A percentile compares a stretch with the other conserved stretches of the same genome.
These are phyloP conservation scores for Tretioscincus oriximinensis DNA, from an alignment of 2,113 vertebrate species.

Conservation along the genomic window DNA sequence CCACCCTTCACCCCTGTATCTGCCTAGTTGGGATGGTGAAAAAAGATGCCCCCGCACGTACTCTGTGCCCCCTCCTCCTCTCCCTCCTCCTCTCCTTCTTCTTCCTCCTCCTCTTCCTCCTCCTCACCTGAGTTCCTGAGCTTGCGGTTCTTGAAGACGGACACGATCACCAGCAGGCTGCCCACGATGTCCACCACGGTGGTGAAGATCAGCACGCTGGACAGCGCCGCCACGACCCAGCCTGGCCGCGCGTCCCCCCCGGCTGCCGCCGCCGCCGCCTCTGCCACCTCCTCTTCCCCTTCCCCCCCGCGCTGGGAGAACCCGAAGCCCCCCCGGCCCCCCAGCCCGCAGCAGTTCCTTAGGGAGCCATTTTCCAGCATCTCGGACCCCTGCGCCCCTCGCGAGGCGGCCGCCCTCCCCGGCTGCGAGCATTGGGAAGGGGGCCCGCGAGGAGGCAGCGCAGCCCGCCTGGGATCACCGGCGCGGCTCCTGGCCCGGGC, in stretches of 20 bases:
- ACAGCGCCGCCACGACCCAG: conserved; percentile 81
- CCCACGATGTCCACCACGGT: conserved; percentile 86
- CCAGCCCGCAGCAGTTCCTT: conserved; percentile 72
- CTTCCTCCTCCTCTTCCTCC: accelerated
- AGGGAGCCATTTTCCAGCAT: conserved; percentile 75
- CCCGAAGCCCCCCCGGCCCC: conserved; percentile 41
- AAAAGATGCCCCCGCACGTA: not conserved
- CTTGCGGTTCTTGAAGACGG: conserved; percentile 87
- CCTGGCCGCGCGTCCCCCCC: conserved; percentile 69
- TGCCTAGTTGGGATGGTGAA: not conserved
- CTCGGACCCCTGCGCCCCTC: conserved; percentile 15
- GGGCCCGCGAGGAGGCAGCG: not conserved
- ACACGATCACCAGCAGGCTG: conserved; percentile 85
- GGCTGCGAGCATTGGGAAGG: not conserved
- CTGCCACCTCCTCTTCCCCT: conserved; percentile 29
- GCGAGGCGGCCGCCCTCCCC: not conserved
- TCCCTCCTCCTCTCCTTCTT: accelerated
- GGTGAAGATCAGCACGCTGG: conserved; percentile 85
- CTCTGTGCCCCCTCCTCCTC: accelerated
- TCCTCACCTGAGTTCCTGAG: conserved; percentile 82
- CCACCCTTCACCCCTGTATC: not conserved
- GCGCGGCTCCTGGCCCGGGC: accelerated
- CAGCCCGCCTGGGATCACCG: not conserved
- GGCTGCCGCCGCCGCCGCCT: conserved; percentile 38
- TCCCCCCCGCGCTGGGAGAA: not conserved